Base-by-base conservation (phyloP, 2,113 vertebrate species). In the Prunella fulvescens region DNA sequence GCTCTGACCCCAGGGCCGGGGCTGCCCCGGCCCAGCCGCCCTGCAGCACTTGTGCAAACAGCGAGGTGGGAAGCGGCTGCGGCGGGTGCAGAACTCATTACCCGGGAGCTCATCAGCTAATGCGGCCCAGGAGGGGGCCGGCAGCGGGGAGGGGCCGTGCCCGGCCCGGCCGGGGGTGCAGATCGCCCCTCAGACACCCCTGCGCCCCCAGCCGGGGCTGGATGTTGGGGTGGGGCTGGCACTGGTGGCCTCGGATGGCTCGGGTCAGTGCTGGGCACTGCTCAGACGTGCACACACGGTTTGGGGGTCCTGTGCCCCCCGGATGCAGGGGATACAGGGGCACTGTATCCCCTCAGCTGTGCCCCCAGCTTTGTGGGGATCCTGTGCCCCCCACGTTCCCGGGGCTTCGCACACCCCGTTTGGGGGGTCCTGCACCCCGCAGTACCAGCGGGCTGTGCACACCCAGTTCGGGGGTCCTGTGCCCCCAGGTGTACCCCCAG, bases 31-130 rank as follows among this genome's bases (percentile, higher is more conserved):
- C 84, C 71, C 92, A n/a, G 94, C 91, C 57, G 7, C 0, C 2
- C 74, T 64, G 6, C 85, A 85, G 91, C 94, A 95, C 93, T 96
- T 97, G 97, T 95, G 51, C 44, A 97, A 97, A 96, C 90, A 9
- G 44, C 22, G 67, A 94, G 78, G 95, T 91, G 95, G 85, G 88
- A 96, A 96, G 76, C 6, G 6, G 58, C 83, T 53, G 76, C 88
- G 31, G 89, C 45, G 1, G 92, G 95, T 51, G 60, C 80, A 92
- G 57, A 91, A 85, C 91, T 91, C 93, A 96, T 95, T 94, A 95
- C 47, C 83, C 44, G 1, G 91, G 86, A 95, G 86, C 86, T 82
- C 88, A 64, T 84, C 88, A 67, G 91, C 84, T 96, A 96, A 95
- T 94, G 96, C 85, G 93, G 19, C 76, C 64, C 87, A 57, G 93